Evolutionary conservation across 1,140 invertebrate genomes (phyloP).

Genomic region (Steinernema khuongi): DNA sequence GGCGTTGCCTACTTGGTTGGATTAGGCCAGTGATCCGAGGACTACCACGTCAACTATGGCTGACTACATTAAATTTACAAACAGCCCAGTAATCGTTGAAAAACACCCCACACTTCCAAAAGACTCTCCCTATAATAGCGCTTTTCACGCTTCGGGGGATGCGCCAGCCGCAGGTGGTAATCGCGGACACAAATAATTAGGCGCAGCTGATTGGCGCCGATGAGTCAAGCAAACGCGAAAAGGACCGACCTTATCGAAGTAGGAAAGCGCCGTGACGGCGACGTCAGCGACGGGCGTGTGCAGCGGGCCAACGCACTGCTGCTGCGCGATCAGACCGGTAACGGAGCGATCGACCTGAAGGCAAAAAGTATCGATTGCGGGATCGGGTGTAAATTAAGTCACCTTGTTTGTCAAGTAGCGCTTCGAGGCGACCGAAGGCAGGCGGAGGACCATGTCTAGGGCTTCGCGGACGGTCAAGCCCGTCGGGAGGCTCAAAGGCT

Average conservation of each 20-base stretch:
- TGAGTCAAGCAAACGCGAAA: background rate
- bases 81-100: too few relatives aligned
- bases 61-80: too few relatives aligned
- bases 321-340: conserved; percentile 87
- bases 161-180: background rate
- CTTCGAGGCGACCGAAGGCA: conserved; percentile 87
- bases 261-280: conserved; percentile 78
- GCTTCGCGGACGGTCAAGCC: conserved; percentile 66
- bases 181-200: background rate
- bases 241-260: conserved; percentile 59
- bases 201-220: background rate
- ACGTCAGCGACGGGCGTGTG: conserved; percentile 91
- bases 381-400: conserved; percentile 2
- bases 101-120: too few relatives aligned
- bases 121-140: too few relatives aligned
- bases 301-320: conserved; percentile 91
- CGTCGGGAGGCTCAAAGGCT: conserved; percentile 63
- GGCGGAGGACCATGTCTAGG: conserved; percentile 74
- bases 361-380: conserved; percentile 22
- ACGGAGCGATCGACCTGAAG: conserved; percentile 80
- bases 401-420: conserved; percentile 85
- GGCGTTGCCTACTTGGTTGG: too few relatives aligned
- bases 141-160: background rate
- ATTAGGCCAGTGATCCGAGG: too few relatives aligned
- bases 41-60: too few relatives aligned